phyloP scores from a whole-genome alignment of 2,888 invertebrate species.

The Sesia bembeciformis region DNA sequence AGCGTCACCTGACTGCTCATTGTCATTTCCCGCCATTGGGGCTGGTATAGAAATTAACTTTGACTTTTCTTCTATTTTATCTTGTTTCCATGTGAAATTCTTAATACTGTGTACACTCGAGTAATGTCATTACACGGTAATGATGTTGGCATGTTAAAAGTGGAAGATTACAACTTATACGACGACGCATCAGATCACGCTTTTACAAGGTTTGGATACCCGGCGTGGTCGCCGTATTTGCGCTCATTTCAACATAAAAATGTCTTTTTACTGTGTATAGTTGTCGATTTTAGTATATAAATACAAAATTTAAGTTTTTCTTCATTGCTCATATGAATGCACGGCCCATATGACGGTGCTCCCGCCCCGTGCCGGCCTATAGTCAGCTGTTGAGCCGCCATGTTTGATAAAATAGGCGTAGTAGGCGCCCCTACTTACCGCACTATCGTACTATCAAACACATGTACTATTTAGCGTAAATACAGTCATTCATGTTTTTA shows the following conservation, averaged over 20 bases:
- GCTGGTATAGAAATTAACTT: constrained; percentile 44
- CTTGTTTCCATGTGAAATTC: constrained; percentile 41
- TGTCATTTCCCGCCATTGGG: constrained; percentile 76
- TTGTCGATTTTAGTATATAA: not conserved
- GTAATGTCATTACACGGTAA: constrained; percentile 73
- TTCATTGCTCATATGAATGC: constrained; percentile 17
- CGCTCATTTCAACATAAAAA: not conserved
- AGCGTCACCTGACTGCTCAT: constrained; percentile 74
- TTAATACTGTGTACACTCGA: constrained; percentile 34
- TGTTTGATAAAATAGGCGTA: constrained; percentile 74
- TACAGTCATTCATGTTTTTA: constrained; percentile 30
- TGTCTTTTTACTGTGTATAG: constrained; percentile 5
- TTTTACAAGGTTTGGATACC: constrained; percentile 65
- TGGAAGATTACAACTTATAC: constrained; percentile 71
- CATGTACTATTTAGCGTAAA: constrained; percentile 32
- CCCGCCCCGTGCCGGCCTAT: constrained; percentile 65
- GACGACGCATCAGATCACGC: constrained; percentile 73
- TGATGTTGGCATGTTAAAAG: constrained; percentile 71
- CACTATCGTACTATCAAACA: constrained; percentile 38
- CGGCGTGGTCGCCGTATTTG: constrained; percentile 56
- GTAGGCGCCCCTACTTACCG: constrained; percentile 47
- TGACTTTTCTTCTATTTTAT: constrained; percentile 22
- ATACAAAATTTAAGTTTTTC: constrained; percentile 10
- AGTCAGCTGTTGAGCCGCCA: constrained; percentile 76
- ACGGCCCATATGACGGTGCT: constrained; percentile 48